Evolutionary conservation across 2,888 invertebrate species (phyloP).

Genomic region (Phengaris arion): DNA sequence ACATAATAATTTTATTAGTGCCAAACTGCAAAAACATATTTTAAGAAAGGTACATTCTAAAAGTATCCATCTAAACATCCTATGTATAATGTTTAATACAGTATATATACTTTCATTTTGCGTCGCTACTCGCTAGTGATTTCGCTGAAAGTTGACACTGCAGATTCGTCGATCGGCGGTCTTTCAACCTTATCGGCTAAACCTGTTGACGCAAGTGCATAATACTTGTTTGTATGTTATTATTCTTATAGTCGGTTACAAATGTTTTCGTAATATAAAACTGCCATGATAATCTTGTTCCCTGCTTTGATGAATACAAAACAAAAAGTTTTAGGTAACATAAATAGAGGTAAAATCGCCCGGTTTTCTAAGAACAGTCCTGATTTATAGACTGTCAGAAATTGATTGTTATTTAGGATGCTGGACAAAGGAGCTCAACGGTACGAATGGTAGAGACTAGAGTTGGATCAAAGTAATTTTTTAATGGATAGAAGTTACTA

Average conservation of each 20-base stretch:
- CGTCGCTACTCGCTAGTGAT: background rate
- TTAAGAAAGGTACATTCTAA: too few relatives aligned
- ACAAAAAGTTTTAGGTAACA: background rate
- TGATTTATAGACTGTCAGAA: background rate
- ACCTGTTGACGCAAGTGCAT: conserved; percentile 22
- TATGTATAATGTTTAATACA: too few relatives aligned
- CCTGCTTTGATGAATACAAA: background rate
- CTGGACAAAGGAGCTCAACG: background rate
- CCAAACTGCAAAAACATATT: too few relatives aligned
- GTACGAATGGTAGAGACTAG: background rate
- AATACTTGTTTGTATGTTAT: conserved; percentile 2
- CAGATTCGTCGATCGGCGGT: conserved; percentile 22
- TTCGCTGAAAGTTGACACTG: conserved; percentile 18
- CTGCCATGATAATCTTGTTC: background rate
- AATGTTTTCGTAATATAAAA: conserved; percentile 19
- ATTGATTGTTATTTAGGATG: background rate
- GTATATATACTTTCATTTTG: background rate
- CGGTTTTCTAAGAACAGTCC: background rate
- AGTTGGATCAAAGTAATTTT: background rate
- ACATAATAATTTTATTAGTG: too few relatives aligned
- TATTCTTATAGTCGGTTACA: background rate
- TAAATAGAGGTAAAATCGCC: background rate
- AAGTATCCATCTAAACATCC: too few relatives aligned
- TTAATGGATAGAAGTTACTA: background rate
- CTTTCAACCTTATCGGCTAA: conserved; percentile 27